Percentiles rank a stretch among this genome's conserved stretches.
Conservation (phyloP, 2,113 vertebrate genomes). For the Chamaetylas fuelleborni region DNA sequence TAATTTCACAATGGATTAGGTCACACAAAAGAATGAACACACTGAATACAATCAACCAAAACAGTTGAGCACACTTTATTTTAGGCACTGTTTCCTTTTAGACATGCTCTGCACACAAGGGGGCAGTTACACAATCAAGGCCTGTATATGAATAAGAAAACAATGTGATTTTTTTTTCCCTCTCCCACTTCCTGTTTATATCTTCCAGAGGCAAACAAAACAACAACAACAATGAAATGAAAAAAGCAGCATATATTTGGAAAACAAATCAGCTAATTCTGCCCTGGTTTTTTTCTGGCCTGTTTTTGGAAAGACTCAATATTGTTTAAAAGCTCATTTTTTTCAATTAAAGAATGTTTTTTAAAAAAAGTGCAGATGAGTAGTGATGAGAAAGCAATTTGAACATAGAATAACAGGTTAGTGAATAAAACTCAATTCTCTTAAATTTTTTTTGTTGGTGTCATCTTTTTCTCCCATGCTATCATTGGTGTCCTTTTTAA, state of each 20-base stretch:
- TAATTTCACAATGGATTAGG: background rate
- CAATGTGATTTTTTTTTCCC: background rate
- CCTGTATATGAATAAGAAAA: background rate
- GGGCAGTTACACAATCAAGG: background rate
- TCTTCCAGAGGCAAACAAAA: background rate
- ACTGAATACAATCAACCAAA: background rate
- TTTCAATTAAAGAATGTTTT: background rate
- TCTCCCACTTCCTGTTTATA: background rate
- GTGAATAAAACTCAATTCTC: background rate
- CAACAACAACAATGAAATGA: background rate
- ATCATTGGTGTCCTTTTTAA: background rate
- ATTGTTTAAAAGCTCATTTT: background rate
- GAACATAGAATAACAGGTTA: background rate
- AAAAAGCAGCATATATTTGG: background rate
- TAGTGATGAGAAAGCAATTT: background rate
- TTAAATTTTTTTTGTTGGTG: background rate
- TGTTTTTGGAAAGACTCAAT: background rate
- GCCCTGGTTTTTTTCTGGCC: background rate
- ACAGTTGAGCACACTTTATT: background rate
- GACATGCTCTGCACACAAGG: background rate
- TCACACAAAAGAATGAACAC: background rate
- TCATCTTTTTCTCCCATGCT: background rate
- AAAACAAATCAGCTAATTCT: background rate
- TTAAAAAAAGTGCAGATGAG: background rate
- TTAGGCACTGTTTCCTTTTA: slow-evolving; percentile 12